phyloP scores from a whole-genome alignment of 1,140 invertebrate genomes.

The Drosophila fuyamai region DNA sequence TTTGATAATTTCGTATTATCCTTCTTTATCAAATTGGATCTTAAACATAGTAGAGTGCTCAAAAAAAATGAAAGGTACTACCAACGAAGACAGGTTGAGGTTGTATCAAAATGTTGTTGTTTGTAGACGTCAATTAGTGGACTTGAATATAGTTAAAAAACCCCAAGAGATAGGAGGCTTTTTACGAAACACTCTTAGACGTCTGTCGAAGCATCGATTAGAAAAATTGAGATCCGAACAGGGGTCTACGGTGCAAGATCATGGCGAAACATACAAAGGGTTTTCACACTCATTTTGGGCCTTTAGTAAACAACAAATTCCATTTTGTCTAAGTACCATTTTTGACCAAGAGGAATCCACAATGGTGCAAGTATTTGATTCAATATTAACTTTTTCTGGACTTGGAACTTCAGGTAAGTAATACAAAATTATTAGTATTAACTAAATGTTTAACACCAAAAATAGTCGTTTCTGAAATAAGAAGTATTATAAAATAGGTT shows the following conservation, averaged over 20 bases:
- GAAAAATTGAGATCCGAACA: conserved; percentile 94
- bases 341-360: conserved; percentile 94
- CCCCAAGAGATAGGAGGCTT: conserved; percentile 93
- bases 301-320: conserved; percentile 92
- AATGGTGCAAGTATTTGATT: conserved; percentile 92
- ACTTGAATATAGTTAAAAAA: conserved; percentile 92
- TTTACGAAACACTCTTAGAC: conserved; percentile 93
- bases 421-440: not conserved
- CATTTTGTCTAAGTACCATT: conserved; percentile 93
- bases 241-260: conserved; percentile 87
- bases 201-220: conserved; percentile 94
- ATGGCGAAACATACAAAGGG: conserved; percentile 94
- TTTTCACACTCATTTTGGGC: conserved; percentile 95
- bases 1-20: conserved; percentile 96
- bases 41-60: conserved; percentile 91
- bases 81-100: conserved; percentile 92
- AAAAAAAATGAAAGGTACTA: conserved; percentile 87
- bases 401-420: conserved; percentile 89
- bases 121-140: conserved; percentile 92
- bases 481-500: too few relatives aligned
- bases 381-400: conserved; percentile 92
- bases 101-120: conserved; percentile 93
- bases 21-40: conserved; percentile 93
- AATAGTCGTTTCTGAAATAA: too few relatives aligned
- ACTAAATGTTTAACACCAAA: too few relatives aligned